These are phyloP conservation scores for Amazona guildingii DNA, from an alignment of 2,113 vertebrate species.

Conservation along the genomic window DNA sequence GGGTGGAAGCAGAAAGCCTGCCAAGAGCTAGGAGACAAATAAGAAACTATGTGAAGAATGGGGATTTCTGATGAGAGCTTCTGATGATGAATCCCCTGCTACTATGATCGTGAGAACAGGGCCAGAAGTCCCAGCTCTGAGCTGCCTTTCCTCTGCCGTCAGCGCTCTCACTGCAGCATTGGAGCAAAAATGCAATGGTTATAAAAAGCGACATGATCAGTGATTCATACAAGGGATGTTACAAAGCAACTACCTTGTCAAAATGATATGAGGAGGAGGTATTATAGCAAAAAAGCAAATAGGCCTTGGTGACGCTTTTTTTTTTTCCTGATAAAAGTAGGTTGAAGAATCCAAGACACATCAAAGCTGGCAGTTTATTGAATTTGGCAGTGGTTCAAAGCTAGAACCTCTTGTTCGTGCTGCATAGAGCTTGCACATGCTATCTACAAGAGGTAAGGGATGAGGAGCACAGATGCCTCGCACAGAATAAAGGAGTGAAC, in stretches of 20 bases:
- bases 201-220: background rate
- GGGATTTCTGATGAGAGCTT: conserved; percentile 19
- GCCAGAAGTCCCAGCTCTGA: background rate
- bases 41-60: conserved; percentile 45
- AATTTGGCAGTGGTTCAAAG: conserved; percentile 22
- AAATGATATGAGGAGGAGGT: background rate
- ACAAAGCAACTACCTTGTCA: conserved; percentile 1
- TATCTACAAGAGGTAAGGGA: background rate
- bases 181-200: background rate
- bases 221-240: background rate
- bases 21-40: conserved; percentile 6
- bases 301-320: background rate
- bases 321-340: background rate
- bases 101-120: background rate
- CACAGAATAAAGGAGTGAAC: background rate
- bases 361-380: background rate
- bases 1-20: conserved; percentile 37
- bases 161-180: background rate
- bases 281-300: background rate
- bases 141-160: background rate
- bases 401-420: background rate
- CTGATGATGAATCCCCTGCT: conserved; percentile 23
- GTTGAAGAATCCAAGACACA: background rate
- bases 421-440: background rate
- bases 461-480: background rate